Percentiles rank a stretch among this genome's conserved stretches.
These are phyloP conservation scores for Nannospalax galili DNA, from an alignment of 2,113 vertebrate species.

Conservation along the genomic window DNA sequence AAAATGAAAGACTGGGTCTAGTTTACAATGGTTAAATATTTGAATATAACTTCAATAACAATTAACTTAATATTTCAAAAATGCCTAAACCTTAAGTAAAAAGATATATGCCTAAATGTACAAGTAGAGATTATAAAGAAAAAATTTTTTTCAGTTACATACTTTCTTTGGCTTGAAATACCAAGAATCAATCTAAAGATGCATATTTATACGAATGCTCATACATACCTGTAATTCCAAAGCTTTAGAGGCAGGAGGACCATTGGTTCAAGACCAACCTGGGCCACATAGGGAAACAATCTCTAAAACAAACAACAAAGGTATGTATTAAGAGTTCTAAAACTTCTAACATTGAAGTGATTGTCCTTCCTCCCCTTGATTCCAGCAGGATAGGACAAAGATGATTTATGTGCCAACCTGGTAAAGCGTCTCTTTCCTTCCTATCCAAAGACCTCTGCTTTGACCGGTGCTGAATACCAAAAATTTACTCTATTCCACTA, in stretches of 20 bases:
- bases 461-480: not conserved
- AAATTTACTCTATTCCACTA: not conserved
- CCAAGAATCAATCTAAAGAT: not conserved
- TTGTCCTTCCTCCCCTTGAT: not conserved
- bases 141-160: conserved; percentile 7
- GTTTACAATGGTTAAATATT: not conserved
- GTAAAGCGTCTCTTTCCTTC: not conserved
- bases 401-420: not conserved
- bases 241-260: not conserved
- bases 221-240: not conserved
- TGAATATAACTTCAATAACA: not conserved
- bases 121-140: not conserved
- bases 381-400: not conserved
- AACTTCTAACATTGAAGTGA: not conserved
- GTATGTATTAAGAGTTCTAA: not conserved
- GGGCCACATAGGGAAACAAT: not conserved
- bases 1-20: conserved; percentile 46
- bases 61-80: conserved; percentile 28
- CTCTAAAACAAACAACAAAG: not conserved
- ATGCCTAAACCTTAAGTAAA: conserved; percentile 44
- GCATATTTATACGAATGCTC: not conserved
- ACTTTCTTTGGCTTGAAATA: not conserved
- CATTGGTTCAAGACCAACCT: not conserved
- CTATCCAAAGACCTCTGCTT: not conserved
- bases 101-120: not conserved